These are phyloP conservation scores for Micronycteris hirsuta DNA, from an alignment of 2,113 vertebrate species.

Conservation along the genomic window DNA sequence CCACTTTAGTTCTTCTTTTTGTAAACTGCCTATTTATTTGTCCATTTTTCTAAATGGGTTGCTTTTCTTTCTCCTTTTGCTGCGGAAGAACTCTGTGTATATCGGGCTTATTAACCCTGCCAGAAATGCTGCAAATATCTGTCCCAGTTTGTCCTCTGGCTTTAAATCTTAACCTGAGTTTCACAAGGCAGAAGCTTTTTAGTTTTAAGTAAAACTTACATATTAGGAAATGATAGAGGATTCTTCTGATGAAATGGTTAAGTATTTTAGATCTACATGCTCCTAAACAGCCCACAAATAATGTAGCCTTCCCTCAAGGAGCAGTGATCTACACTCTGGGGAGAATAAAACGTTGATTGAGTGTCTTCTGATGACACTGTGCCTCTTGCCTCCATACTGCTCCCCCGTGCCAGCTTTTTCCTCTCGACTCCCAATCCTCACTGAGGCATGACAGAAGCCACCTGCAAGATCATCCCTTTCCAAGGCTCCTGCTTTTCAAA, in stretches of 20 bases:
- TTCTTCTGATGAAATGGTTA: background rate
- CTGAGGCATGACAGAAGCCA: background rate
- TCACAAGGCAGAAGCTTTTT: background rate
- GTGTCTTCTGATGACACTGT: background rate
- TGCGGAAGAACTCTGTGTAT: background rate
- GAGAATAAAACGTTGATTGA: background rate
- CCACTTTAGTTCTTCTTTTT: background rate
- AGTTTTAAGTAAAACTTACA: background rate
- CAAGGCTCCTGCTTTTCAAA: background rate
- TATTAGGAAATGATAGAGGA: background rate
- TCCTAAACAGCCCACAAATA: background rate
- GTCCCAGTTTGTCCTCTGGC: background rate
- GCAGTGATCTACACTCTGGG: background rate
- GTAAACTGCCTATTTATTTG: background rate
- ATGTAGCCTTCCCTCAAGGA: background rate
- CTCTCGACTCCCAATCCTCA: background rate
- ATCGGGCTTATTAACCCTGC: background rate
- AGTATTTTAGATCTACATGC: background rate
- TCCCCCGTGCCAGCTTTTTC: background rate
- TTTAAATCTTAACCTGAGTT: constrained; percentile 17
- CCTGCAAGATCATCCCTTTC: background rate
- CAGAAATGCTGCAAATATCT: background rate
- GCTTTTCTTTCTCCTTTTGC: background rate
- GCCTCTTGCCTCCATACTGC: background rate
- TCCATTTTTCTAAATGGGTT: background rate